These are phyloP conservation scores for Zoroaster sp. DNA, from an alignment of 53 echinoderm and acorn worm genomes.

Conservation along the genomic window DNA sequence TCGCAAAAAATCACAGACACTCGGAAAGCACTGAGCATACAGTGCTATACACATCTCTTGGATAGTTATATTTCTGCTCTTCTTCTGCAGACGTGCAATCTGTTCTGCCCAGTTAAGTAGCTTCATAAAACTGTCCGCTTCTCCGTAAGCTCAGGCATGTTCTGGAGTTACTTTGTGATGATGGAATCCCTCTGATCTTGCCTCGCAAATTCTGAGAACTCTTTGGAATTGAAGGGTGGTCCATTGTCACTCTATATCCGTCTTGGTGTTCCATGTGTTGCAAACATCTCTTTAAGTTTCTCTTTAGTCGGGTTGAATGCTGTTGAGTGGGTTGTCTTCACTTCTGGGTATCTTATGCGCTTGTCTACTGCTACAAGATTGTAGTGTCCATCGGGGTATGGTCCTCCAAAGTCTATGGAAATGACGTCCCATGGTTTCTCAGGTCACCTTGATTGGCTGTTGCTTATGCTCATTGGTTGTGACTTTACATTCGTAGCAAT, in stretches of 20 bases:
- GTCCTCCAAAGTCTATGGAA: slow-evolving; percentile 59
- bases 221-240: slow-evolving; percentile 63
- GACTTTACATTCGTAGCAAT: slow-evolving; percentile 57
- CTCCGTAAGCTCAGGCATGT: slow-evolving; percentile 61
- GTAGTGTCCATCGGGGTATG: slow-evolving; percentile 61
- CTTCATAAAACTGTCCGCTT: slow-evolving; percentile 71
- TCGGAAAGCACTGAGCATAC: too few species aligned
- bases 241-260: slow-evolving; percentile 59
- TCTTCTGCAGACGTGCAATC: slow-evolving; percentile 24
- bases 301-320: slow-evolving; percentile 54
- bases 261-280: slow-evolving; percentile 54
- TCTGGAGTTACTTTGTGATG: slow-evolving; percentile 65
- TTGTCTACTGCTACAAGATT: slow-evolving; percentile 61
- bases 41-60: too few species aligned
- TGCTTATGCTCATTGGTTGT: slow-evolving; percentile 53
- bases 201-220: slow-evolving; percentile 55
- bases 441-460: slow-evolving; percentile 59
- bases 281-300: slow-evolving; percentile 54
- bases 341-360: slow-evolving; percentile 62
- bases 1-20: too few species aligned
- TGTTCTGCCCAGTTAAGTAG: slow-evolving; percentile 56
- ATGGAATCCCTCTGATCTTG: slow-evolving; percentile 62
- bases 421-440: slow-evolving; percentile 46
- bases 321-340: slow-evolving; percentile 56
- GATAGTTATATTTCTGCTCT: slow-evolving; percentile 1